Conservation (phyloP, 2,888 invertebrate species). For the Dastarcus helophoroides region DNA sequence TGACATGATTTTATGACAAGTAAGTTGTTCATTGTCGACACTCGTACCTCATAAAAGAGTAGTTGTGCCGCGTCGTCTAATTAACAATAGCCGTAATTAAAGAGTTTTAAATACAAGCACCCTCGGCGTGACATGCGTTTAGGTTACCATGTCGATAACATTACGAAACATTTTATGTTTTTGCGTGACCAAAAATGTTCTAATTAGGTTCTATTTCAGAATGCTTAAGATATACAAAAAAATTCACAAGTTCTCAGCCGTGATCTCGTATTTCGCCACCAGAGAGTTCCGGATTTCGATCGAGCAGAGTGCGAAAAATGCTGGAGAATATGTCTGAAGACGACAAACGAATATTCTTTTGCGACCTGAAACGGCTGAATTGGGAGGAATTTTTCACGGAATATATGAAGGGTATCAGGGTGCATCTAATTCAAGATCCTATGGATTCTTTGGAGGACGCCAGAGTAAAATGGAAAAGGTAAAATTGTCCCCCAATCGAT, state of each 20-base stretch:
- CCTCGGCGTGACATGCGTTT: too few relatives aligned
- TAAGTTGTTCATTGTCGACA: too few relatives aligned
- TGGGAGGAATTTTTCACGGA: conserved; percentile 62
- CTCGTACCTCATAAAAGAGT: too few relatives aligned
- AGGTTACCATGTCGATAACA: too few relatives aligned
- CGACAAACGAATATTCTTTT: conserved; percentile 54
- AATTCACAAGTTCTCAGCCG: conserved; percentile 63
- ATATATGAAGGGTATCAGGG: conserved; percentile 63
- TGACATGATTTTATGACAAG: too few relatives aligned
- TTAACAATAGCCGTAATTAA: too few relatives aligned
- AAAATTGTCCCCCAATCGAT: too few relatives aligned
- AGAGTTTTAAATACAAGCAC: too few relatives aligned
- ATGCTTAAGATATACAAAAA: conserved; percentile 69
- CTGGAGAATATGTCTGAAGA: conserved; percentile 40
- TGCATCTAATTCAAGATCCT: conserved; percentile 69
- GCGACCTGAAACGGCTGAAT: conserved; percentile 60
- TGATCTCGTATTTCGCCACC: conserved; percentile 65
- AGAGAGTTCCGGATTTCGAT: conserved; percentile 57
- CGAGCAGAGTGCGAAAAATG: conserved; percentile 46
- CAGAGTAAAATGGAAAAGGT: conserved; percentile 22
- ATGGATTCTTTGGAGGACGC: conserved; percentile 54
- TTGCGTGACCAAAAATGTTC: too few relatives aligned
- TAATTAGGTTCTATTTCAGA: conserved; percentile 44
- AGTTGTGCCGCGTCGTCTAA: too few relatives aligned
- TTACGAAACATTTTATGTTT: too few relatives aligned